Base-by-base conservation (phyloP, 1,140 invertebrate species). In the Panagrolaimus sp. region DNA sequence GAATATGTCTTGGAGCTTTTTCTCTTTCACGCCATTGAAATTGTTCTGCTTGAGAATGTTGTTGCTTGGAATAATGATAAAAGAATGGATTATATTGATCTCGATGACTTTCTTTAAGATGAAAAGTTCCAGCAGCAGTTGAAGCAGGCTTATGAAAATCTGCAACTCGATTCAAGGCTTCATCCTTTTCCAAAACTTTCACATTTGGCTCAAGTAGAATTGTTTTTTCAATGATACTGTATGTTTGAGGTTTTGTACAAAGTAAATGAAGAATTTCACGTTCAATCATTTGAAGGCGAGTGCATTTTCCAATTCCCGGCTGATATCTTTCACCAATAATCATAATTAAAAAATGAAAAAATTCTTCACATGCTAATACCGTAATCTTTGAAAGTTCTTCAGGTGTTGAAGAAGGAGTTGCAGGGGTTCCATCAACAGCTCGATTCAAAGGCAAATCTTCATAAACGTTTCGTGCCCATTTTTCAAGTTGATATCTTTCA, bases 201-300 rank as follows among this genome's bases (percentile, higher is more conserved):
- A 58, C 15, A 14, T 58, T 58, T 12, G 52, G 52, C 17, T 58
- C 46, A 69, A 71, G n/a, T 44, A n/a, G 45, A 45, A 74, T 47
- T 21, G 78, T 74, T 47, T 74, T 73, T 65, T 83, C 81, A 46
- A 80, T 69, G 8, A 73, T 55, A 52, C 81, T 83, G 67, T 83
- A 82, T n/a, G 81, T 73, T 47, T 80, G 89, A 0, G 93, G 90
- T 80, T 93, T 91, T 65, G 94, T 92, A 83, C 94, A 97, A 0
- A 99, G 86, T 82, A 94, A 89, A 80, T 99, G 96, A 71, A 98
- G 91, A 24, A 98, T 91, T 85, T 99, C 96, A 78, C 96, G 93
- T 82, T 93, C 92, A 32, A 94, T 88, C 24, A 90, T 88, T 78
- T 96, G 93, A 72, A 92, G 89, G 14, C 88, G 85, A 0, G 88